A percentile compares a stretch with the other conserved stretches of the same genome.
These are phyloP conservation scores for Planococcus citri DNA, from an alignment of 1,140 invertebrate species.

Conservation along the genomic window DNA sequence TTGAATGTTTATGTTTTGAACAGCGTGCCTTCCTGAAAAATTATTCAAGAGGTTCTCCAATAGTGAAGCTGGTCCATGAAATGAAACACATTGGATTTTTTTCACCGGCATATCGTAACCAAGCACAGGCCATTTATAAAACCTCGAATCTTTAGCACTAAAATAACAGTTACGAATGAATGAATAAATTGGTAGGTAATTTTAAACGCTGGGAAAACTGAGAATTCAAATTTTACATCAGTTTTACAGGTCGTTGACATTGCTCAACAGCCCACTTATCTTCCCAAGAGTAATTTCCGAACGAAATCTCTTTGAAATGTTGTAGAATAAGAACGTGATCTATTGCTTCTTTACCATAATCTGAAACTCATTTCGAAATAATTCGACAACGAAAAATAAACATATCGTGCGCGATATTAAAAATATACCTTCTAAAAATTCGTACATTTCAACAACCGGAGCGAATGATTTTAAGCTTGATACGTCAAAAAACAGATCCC, in stretches of 20 bases:
- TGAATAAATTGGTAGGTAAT: too few relatives aligned
- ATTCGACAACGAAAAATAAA: slow-evolving; percentile 25
- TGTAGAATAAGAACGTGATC: slow-evolving; percentile 71
- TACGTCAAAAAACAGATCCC: slow-evolving; percentile 80
- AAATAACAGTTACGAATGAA: too few relatives aligned
- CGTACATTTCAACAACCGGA: slow-evolving; percentile 76
- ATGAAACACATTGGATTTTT: neutral
- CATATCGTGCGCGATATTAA: neutral
- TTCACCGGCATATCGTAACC: neutral
- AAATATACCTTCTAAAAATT: slow-evolving; percentile 53
- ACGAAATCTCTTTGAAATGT: slow-evolving; percentile 58
- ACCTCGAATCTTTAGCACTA: neutral
- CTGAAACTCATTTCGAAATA: slow-evolving; percentile 30
- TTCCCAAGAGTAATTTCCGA: slow-evolving; percentile 43
- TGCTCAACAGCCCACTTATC: slow-evolving; percentile 61
- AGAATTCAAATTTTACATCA: slow-evolving; percentile 1
- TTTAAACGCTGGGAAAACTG: too few relatives aligned
- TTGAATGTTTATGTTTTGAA: too few relatives aligned
- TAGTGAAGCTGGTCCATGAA: neutral
- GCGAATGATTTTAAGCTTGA: slow-evolving; percentile 53
- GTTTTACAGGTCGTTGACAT: slow-evolving; percentile 36
- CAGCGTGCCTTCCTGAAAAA: neutral
- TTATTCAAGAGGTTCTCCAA: neutral
- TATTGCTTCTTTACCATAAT: slow-evolving; percentile 40
- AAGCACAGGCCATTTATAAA: neutral